Evolutionary conservation across 2,888 invertebrate species (phyloP).

Genomic region (Sarcophaga variegata): DNA sequence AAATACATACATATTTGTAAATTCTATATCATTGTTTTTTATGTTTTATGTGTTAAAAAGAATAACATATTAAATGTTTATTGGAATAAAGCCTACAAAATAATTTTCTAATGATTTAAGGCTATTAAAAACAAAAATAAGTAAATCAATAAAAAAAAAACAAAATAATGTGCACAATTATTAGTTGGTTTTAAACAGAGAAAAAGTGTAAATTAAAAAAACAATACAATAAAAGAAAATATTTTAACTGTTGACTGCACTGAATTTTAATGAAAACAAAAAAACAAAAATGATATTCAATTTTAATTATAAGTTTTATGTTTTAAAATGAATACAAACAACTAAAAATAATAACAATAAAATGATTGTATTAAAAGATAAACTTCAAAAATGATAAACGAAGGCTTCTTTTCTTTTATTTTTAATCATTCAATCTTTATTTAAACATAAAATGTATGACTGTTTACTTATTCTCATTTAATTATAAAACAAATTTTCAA

Average conservation of each 20-base stretch:
- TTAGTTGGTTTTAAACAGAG: conserved; percentile 39
- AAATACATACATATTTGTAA: conserved; percentile 42
- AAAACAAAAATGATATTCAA: conserved; percentile 62
- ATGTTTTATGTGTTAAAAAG: conserved; percentile 55
- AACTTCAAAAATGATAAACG: conserved; percentile 13
- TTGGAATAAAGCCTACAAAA: conserved; percentile 26
- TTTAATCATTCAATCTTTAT: conserved; percentile 33
- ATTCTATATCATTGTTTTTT: conserved; percentile 58
- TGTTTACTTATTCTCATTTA: background rate
- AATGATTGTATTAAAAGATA: conserved; percentile 54
- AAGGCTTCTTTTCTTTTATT: background rate
- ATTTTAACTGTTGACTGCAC: conserved; percentile 71
- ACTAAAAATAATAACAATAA: conserved; percentile 49
- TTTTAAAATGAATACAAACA: conserved; percentile 57
- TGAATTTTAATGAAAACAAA: conserved; percentile 58
- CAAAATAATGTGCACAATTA: conserved; percentile 49
- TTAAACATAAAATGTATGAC: background rate
- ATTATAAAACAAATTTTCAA: conserved; percentile 16
- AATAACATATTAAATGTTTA: conserved; percentile 49
- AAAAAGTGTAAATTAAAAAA: conserved; percentile 59
- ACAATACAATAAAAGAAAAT: conserved; percentile 63
- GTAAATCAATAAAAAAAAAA: conserved; percentile 1
- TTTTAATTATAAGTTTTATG: conserved; percentile 66
- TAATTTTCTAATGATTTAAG: conserved; percentile 21
- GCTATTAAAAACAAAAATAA: background rate